Conservation (phyloP, 2,888 invertebrate genomes). For the Caenorhabditis sp. region DNA sequence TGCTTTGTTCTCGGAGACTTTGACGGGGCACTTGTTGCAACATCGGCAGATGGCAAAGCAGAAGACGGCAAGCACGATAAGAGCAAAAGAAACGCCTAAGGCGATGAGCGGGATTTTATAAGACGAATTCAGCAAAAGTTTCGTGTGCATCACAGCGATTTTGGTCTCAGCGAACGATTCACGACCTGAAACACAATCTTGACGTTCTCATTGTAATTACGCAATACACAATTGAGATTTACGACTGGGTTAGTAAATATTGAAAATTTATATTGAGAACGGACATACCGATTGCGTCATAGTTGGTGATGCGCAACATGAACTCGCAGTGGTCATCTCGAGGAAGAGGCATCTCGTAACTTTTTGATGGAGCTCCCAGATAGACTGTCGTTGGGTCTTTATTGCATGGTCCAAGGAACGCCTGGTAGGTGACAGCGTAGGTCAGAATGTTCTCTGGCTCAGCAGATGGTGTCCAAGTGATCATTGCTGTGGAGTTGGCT, state of each 20-base stretch:
- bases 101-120: conserved; percentile 46
- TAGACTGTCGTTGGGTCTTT: conserved; percentile 69
- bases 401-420: conserved; percentile 65
- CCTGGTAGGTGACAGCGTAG: conserved; percentile 73
- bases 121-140: conserved; percentile 18
- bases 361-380: conserved; percentile 71
- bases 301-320: conserved; percentile 76
- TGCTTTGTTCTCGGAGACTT: conserved; percentile 65
- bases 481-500: conserved; percentile 71
- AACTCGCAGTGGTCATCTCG: conserved; percentile 74
- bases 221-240: conserved; percentile 53
- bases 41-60: conserved; percentile 52
- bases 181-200: conserved; percentile 58
- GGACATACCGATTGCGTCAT: conserved; percentile 74
- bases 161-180: conserved; percentile 68
- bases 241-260: conserved; percentile 51
- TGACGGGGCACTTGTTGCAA: conserved; percentile 58
- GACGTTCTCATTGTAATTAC: conserved; percentile 10
- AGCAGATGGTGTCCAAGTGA: conserved; percentile 78
- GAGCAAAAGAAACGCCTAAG: conserved; percentile 24
- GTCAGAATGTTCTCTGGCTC: conserved; percentile 74
- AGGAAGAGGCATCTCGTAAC: conserved; percentile 67
- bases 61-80: conserved; percentile 34
- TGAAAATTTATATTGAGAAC: conserved; percentile 3
- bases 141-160: conserved; percentile 48